Base-by-base conservation (phyloP, 2,797 vertebrate species). In the Anomalospiza imberbis region DNA sequence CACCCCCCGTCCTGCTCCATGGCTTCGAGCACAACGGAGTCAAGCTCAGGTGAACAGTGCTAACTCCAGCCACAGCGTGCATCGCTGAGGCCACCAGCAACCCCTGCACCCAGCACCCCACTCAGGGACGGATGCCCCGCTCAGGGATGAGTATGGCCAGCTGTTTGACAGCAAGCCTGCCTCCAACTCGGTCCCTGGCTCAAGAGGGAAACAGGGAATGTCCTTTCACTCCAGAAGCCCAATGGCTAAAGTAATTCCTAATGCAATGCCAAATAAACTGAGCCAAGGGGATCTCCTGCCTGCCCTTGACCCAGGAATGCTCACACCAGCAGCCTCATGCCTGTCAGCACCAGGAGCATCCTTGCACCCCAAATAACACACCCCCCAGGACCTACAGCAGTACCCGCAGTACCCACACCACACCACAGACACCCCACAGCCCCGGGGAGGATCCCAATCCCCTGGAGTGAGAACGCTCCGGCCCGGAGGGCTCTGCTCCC, bases 21-120 rank as follows among this genome's bases (percentile, higher is more conserved):
- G 29, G 58, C 76, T 67, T 86, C 0, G 0, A 81, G 58, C 6
- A 3, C 0, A 0, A 38, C 0, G 0, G 44, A 84, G 67, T 9
- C 40, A 29, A 28, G 28, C 70, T 80, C 65, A 50, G 65, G 48
- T 1, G 0, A 67, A 11, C 0, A 0, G 44, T 2, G 3, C 38
- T 4, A 26, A 3, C 32, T 72, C 40, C 44, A 51, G 36, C 8
- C 58, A 44, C 50, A 55, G 70, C 0, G 0, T 0, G 0, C 2
- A 5, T 4, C 0, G 0, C 6, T 2, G 34, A 70, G 58, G 42
- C 45, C 74, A 57, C 36, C 8, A 11, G 58, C n/a, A 51, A 3
- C 44, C 61, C 70, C 60, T 22, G n/a, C 6, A 6, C 34, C 47
- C 85, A 19, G 12, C 51, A 4, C 7, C 42, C n/a, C 1, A 2